Conservation (phyloP, 2,888 invertebrate species). For the Oegoconia quadripuncta region DNA sequence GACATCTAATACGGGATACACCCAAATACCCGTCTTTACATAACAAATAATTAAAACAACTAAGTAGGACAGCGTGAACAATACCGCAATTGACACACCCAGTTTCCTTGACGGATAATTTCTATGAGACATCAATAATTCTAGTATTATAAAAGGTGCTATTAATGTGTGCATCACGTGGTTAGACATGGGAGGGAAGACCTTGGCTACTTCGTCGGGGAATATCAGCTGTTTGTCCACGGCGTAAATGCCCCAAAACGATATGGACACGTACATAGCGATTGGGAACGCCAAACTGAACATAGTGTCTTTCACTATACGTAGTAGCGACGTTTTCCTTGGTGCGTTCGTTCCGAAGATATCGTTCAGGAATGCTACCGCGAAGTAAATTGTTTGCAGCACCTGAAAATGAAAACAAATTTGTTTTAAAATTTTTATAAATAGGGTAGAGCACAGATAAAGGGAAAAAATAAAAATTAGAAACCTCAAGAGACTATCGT, state of each 20-base stretch:
- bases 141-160: conserved; percentile 85
- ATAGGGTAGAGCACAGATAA: too few species aligned
- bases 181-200: conserved; percentile 93
- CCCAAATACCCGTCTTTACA: conserved; percentile 87
- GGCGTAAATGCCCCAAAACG: conserved; percentile 92
- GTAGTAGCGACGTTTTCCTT: conserved; percentile 80
- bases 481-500: too few species aligned
- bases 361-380: conserved; percentile 86
- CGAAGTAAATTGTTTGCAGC: conserved; percentile 87
- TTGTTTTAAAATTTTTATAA: too few species aligned
- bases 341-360: conserved; percentile 84
- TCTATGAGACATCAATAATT: conserved; percentile 84
- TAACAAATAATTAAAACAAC: conserved; percentile 85
- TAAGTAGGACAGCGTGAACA: conserved; percentile 82
- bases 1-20: conserved; percentile 91
- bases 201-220: conserved; percentile 87
- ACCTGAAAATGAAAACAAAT: too few species aligned
- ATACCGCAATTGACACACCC: conserved; percentile 77
- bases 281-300: conserved; percentile 86
- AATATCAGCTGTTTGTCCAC: conserved; percentile 93
- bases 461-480: too few species aligned
- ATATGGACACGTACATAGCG: conserved; percentile 88
- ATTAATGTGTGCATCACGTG: conserved; percentile 93
- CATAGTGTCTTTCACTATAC: conserved; percentile 82
- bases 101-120: conserved; percentile 83